Evolutionary conservation across 2,113 vertebrate genomes (phyloP).

Genomic region (Micronycteris hirsuta): DNA sequence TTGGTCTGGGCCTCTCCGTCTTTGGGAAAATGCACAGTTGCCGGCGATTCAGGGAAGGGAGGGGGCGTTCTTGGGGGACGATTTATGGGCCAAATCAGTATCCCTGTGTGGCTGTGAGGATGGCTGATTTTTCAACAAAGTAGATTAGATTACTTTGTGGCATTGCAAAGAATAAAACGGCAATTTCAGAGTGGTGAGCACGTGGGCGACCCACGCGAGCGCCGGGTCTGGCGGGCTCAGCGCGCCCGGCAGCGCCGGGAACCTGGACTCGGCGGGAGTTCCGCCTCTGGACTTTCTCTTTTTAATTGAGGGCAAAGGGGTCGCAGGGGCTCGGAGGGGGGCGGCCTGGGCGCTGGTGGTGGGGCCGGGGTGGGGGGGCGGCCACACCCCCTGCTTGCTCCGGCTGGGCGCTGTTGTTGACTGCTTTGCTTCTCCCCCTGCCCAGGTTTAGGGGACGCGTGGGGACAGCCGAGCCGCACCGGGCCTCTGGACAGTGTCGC

Average conservation of each 20-base stretch:
- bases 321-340: fast-evolving
- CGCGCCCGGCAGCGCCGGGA: fast-evolving
- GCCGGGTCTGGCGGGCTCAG: fast-evolving
- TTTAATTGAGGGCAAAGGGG: background rate
- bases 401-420: background rate
- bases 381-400: too few relatives aligned
- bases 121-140: conserved; percentile 55
- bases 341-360: fast-evolving
- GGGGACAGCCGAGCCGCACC: conserved; percentile 86
- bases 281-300: background rate
- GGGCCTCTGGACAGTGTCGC: conserved; percentile 91
- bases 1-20: background rate
- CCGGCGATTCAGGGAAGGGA: fast-evolving
- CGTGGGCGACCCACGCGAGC: background rate
- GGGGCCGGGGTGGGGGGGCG: too few relatives aligned
- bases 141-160: conserved; percentile 44
- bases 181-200: background rate
- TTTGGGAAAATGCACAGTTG: background rate
- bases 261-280: background rate
- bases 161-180: conserved; percentile 34
- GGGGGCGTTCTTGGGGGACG: background rate
- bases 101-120: background rate
- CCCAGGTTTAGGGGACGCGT: conserved; percentile 91
- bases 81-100: background rate
- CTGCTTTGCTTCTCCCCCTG: background rate